Percentiles rank a stretch among this genome's conserved stretches.
phyloP scores from a whole-genome alignment of 2,113 vertebrate species.

The Tragelaphus scriptus region DNA sequence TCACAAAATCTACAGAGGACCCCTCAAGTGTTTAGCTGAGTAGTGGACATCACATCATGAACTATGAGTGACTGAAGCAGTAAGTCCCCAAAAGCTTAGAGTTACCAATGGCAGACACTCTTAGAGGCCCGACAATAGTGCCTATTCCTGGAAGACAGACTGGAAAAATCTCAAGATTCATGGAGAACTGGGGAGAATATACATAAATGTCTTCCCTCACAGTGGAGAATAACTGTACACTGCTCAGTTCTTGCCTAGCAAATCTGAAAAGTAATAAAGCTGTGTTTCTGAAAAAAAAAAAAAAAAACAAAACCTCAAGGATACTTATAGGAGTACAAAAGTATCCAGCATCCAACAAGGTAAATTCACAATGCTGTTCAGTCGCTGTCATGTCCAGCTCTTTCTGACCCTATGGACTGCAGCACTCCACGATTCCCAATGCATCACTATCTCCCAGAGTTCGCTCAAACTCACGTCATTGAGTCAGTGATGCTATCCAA shows the following conservation, averaged over 20 bases:
- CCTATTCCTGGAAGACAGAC: not conserved
- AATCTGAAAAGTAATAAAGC: not conserved
- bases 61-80: not conserved
- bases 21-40: not conserved
- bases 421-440: not conserved
- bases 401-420: not conserved
- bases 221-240: not conserved
- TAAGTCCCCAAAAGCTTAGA: not conserved
- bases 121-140: rapidly evolving
- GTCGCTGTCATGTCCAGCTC: not conserved
- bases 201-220: not conserved
- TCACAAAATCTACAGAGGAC: not conserved
- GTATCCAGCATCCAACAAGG: not conserved
- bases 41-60: not conserved
- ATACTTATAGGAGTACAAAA: not conserved
- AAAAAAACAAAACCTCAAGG: not conserved
- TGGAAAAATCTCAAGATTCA: not conserved
- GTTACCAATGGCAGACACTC: not conserved
- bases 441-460: not conserved
- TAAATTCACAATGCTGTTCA: not conserved
- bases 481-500: not conserved
- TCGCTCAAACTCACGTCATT: not conserved
- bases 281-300: not conserved
- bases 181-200: not conserved
- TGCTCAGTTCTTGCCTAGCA: not conserved